These are phyloP conservation scores for Lordiphosa stackelbergi DNA, from an alignment of 1,140 invertebrate genomes.

Conservation along the genomic window DNA sequence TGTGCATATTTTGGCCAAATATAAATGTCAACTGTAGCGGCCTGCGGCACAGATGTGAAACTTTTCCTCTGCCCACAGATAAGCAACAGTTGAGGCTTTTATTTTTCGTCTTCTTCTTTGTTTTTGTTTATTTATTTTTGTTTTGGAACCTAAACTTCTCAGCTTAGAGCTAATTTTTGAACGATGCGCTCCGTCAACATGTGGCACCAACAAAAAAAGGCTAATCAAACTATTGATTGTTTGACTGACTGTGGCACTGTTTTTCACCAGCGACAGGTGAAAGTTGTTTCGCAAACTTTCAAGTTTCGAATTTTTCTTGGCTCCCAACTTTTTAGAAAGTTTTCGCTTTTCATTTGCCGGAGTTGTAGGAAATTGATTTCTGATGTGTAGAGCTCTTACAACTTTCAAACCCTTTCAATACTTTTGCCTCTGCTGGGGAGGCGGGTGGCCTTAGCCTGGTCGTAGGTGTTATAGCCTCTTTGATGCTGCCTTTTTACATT, in stretches of 20 bases:
- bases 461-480: slow-evolving; percentile 60
- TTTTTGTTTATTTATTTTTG: slow-evolving; percentile 1
- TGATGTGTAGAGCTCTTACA: slow-evolving; percentile 32
- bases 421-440: not conserved
- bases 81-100: slow-evolving; percentile 67
- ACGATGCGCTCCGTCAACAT: slow-evolving; percentile 52
- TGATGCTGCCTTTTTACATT: slow-evolving; percentile 40
- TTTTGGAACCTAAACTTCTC: slow-evolving; percentile 28
- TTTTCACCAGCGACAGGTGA: slow-evolving; percentile 60
- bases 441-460: slow-evolving; percentile 15
- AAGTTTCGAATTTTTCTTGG: slow-evolving; percentile 43
- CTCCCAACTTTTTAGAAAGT: slow-evolving; percentile 62
- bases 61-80: slow-evolving; percentile 40
- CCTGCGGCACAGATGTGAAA: slow-evolving; percentile 24
- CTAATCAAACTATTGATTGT: slow-evolving; percentile 75
- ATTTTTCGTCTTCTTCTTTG: slow-evolving; percentile 5
- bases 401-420: slow-evolving; percentile 11
- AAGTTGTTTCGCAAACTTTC: slow-evolving; percentile 46
- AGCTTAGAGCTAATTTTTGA: slow-evolving; percentile 38
- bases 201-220: slow-evolving; percentile 44
- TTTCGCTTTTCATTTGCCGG: slow-evolving; percentile 57
- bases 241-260: slow-evolving; percentile 62
- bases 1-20: slow-evolving; percentile 64
- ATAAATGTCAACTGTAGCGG: slow-evolving; percentile 41
- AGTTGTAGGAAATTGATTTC: slow-evolving; percentile 66